phyloP scores from a whole-genome alignment of 2,797 vertebrate species.

The Micromesistius poutassou region DNA sequence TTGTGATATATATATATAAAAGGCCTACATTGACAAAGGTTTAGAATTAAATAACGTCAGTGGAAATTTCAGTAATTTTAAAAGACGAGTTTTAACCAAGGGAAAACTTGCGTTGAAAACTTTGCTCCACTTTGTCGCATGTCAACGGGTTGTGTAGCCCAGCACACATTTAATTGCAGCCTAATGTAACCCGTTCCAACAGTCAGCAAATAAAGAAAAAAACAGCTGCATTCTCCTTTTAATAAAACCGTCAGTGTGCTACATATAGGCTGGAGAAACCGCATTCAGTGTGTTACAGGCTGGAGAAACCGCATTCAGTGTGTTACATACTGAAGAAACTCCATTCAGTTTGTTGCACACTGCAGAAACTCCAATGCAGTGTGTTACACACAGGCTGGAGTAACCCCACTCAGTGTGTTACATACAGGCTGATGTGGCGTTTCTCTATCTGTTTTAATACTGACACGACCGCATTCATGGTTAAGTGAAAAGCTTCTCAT shows the following conservation, averaged over 20 bases:
- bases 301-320: no score
- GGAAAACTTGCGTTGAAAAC: background rate
- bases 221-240: background rate
- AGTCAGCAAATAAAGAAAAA: background rate
- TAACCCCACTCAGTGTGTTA: background rate
- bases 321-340: no score
- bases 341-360: no score
- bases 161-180: background rate
- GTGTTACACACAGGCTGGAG: background rate
- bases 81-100: background rate
- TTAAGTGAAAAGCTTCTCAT: background rate
- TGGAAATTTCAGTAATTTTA: background rate
- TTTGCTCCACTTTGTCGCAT: background rate
- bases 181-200: background rate
- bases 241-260: background rate
- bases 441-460: background rate
- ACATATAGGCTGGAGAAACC: background rate
- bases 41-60: background rate
- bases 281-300: no score
- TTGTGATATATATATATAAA: background rate
- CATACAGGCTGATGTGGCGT: background rate
- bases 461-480: no score
- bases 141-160: background rate
- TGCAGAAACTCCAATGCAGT: background rate
- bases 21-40: background rate